Conservation (phyloP, 2,113 vertebrate genomes). For the Oostethus manadensis region DNA sequence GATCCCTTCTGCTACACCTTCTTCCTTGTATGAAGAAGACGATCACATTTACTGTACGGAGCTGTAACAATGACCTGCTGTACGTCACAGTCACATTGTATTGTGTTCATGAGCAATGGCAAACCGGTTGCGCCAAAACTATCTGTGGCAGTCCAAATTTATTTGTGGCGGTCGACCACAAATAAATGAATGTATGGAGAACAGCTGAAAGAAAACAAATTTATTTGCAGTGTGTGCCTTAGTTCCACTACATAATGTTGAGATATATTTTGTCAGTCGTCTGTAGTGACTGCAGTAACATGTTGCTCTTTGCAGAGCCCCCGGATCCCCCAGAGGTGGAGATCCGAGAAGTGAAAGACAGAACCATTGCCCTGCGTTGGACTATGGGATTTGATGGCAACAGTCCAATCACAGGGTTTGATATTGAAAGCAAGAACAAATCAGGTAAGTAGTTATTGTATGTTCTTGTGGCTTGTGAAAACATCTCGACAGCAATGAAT, state of each 20-base stretch:
- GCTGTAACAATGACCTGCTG: too few species aligned
- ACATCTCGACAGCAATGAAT: constrained; percentile 7
- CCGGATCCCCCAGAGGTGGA: constrained; percentile 96
- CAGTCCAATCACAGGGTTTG: constrained; percentile 95
- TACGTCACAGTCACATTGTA: too few species aligned
- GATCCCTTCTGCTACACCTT: too few species aligned
- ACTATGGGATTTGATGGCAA: constrained; percentile 99
- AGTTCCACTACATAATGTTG: not conserved
- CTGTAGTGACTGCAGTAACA: not conserved
- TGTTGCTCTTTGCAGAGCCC: constrained; percentile 75
- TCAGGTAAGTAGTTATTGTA: constrained; percentile 79
- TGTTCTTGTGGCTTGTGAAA: not conserved
- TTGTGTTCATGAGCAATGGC: too few species aligned
- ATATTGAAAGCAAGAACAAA: constrained; percentile 99
- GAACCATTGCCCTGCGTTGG: constrained; percentile 94
- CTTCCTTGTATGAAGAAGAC: too few species aligned
- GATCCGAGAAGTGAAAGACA: constrained; percentile 92
- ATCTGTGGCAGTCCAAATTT: too few species aligned
- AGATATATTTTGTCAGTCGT: not conserved
- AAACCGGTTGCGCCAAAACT: too few species aligned
- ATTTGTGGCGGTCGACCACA: too few species aligned
- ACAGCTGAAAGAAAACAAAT: too few species aligned
- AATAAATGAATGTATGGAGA: too few species aligned
- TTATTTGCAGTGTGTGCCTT: too few species aligned
- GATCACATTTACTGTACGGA: too few species aligned